Evolutionary conservation across 2,888 invertebrate species (phyloP), one percentile per base, ranked within the genome.

Genomic region (Myathropa florea): DNA sequence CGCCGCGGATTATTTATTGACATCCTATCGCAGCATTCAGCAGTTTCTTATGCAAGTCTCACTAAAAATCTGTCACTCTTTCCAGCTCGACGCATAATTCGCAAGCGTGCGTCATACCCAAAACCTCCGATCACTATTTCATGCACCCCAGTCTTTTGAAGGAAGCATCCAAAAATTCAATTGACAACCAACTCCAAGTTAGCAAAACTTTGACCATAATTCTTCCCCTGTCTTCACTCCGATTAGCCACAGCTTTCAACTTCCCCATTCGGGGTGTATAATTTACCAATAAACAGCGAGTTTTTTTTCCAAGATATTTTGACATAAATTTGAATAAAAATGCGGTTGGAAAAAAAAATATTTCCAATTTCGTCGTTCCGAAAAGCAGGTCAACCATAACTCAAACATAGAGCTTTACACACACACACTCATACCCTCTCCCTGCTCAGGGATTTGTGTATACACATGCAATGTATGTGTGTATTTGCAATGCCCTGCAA

Each of bases 261-360:
- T 18, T 46, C 46, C 18, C 46, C 46, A 46, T 46, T 46, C 46
- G 46, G 46, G 9, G 46, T 46, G 61, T 53, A 72, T 72, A 61
- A 72, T 72, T 63, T 53, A 55, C 28, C 73, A 63, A 63, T 63
- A 55, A 55, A 63, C 55, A 63, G 33, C 18, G 30, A 14, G 24
- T 57, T 57, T 39, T 57, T n/a, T 21, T 36, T n/a, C 36, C n/a
- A 57, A 73, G 24, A 53, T 18, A 55, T 46, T 46, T 46, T 46
- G 55, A 21, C 57, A 64, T 14, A n/a, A 65, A 75, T 59, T 59
- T 75, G n/a, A 59, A 75, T 65, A 30, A 14, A 75, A 65, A 65
- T 39, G 39, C 57, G 57, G 24, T 57, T 57, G 14, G 24, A 23
- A 2, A 7, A 24, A 24, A 3, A 12, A 24, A 21, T 33, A 28